Conservation (phyloP, 23 tunicate species). For the Aplidium turbinatum region DNA sequence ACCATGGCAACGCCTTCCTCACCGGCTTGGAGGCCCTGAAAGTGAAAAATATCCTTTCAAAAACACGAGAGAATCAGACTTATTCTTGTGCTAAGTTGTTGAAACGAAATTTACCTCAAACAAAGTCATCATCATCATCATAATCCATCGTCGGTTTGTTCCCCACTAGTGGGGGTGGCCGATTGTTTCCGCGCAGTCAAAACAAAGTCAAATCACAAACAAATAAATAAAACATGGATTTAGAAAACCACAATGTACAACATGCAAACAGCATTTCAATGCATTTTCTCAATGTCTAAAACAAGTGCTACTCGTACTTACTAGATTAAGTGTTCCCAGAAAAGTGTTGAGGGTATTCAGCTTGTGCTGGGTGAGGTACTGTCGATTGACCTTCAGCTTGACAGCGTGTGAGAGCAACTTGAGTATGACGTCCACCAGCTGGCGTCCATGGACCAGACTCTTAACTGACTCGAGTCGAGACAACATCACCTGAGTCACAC, state of each 20-base stretch:
- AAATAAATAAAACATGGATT: not conserved
- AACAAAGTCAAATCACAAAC: not conserved
- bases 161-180: too few relatives aligned
- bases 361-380: conserved; percentile 66
- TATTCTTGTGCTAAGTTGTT: too few relatives aligned
- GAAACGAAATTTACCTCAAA: not conserved
- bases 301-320: conserved; percentile 19
- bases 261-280: not conserved
- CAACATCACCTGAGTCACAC: conserved; percentile 81
- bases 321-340: conserved; percentile 76
- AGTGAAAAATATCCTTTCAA: not conserved
- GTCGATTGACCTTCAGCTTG: conserved; percentile 83
- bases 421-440: conserved; percentile 80
- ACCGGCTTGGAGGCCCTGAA: conserved; percentile 81
- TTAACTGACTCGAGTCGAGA: conserved; percentile 76
- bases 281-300: too few relatives aligned
- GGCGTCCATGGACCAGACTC: conserved; percentile 77
- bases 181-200: too few relatives aligned
- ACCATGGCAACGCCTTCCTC: conserved; percentile 90
- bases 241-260: not conserved
- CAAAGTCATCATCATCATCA: too few relatives aligned
- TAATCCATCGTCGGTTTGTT: too few relatives aligned
- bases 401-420: conserved; percentile 88
- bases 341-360: conserved; percentile 85
- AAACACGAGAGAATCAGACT: not conserved